A percentile compares a stretch with the other conserved stretches of the same genome.
phyloP scores from a whole-genome alignment of 2,797 vertebrate species.

The Tenualosa ilisha region DNA sequence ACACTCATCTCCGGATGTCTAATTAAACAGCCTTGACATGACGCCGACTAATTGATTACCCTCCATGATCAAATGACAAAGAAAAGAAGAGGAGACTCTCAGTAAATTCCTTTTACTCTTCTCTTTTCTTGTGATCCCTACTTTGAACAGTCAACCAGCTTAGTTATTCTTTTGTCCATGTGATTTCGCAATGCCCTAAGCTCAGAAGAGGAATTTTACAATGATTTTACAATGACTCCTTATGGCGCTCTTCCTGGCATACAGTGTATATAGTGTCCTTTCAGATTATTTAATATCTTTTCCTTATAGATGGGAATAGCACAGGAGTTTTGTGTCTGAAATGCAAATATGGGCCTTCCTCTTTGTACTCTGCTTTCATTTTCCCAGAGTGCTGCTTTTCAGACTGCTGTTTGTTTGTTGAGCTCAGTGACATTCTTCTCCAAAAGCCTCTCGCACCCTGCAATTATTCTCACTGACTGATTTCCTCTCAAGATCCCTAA shows the following conservation, averaged over 20 bases:
- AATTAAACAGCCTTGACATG: conserved; percentile 24
- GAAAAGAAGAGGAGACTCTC: neutral
- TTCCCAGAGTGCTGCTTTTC: neutral
- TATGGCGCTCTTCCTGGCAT: no score
- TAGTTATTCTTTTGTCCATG: neutral
- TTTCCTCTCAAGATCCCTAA: conserved; percentile 38
- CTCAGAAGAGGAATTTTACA: no score
- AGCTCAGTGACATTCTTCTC: conserved; percentile 20
- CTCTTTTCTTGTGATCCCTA: neutral
- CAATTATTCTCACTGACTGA: conserved; percentile 40
- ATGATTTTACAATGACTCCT: no score
- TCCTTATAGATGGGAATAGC: neutral
- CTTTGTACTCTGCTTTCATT: neutral
- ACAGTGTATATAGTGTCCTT: neutral
- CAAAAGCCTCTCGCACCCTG: conserved; percentile 22
- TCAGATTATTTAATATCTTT: neutral
- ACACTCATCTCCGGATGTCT: neutral
- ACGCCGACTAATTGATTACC: conserved; percentile 38
- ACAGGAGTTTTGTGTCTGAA: neutral
- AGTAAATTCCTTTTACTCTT: neutral
- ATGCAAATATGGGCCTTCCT: neutral
- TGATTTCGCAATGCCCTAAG: neutral
- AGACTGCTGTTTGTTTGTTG: conserved; percentile 19
- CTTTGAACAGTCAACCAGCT: neutral
- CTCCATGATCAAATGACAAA: conserved; percentile 32